Evolutionary conservation across 2,888 invertebrate species (phyloP).

Genomic region (Sialis lutaria): DNA sequence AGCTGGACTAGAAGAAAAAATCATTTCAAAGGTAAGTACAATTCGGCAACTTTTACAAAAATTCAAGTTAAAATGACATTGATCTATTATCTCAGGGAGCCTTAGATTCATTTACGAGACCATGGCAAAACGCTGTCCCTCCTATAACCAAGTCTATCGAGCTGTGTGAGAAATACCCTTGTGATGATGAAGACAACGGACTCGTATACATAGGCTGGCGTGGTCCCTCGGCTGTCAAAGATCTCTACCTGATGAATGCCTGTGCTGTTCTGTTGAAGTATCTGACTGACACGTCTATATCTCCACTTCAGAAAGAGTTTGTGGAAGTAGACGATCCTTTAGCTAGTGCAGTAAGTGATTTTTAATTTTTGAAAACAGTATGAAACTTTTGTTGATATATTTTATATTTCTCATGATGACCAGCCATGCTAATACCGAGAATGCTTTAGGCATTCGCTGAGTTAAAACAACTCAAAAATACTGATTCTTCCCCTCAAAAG

Average conservation of each 20-base stretch:
- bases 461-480: constrained; percentile 1
- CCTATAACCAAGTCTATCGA: constrained; percentile 38
- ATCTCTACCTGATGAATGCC: constrained; percentile 41
- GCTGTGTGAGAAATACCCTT: constrained; percentile 48
- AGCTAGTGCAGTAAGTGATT: constrained; percentile 50
- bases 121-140: constrained; percentile 60
- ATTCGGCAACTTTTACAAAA: constrained; percentile 12
- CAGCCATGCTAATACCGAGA: constrained; percentile 1
- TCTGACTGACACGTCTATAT: constrained; percentile 71
- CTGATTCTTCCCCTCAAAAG: neutral
- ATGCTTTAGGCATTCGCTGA: neutral
- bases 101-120: constrained; percentile 41
- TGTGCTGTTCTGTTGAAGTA: constrained; percentile 59
- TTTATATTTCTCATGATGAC: neutral
- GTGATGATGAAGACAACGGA: constrained; percentile 72
- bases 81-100: constrained; percentile 23
- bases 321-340: constrained; percentile 67
- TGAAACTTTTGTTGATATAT: neutral
- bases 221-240: constrained; percentile 46
- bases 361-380: constrained; percentile 4
- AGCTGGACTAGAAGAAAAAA: constrained; percentile 56
- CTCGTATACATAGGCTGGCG: constrained; percentile 64
- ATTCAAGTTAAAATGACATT: neutral
- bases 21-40: constrained; percentile 39
- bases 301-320: constrained; percentile 67